Evolutionary conservation across 2,113 vertebrate species (phyloP).

Genomic region (Dasyprocta punctata): DNA sequence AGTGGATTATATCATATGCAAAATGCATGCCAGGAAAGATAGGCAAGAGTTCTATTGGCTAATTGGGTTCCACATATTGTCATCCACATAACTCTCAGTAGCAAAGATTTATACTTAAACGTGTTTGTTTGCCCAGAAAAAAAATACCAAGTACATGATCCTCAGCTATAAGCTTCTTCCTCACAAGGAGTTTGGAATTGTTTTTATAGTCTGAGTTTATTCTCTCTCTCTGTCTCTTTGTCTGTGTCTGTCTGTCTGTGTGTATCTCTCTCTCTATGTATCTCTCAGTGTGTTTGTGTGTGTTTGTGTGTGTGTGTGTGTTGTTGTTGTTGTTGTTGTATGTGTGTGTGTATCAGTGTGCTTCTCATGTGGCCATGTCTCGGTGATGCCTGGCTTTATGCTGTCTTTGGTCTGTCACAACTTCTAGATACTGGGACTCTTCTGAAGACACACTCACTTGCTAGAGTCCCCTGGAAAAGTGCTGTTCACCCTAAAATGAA

Average conservation of each 20-base stretch:
- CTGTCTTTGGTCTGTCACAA: neutral
- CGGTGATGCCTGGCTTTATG: neutral
- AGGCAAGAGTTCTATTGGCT: neutral
- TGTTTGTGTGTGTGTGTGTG: neutral
- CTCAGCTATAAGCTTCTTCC: neutral
- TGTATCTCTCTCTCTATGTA: neutral
- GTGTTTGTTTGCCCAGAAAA: neutral
- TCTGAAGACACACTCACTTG: neutral
- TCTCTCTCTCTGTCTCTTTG: neutral
- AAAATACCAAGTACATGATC: neutral
- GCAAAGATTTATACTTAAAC: neutral
- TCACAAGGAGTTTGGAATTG: neutral
- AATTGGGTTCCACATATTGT: neutral
- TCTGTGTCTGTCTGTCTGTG: neutral
- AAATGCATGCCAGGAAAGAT: neutral
- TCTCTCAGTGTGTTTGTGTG: neutral
- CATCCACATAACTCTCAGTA: neutral
- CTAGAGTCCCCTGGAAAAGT: neutral
- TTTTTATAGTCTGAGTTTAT: neutral
- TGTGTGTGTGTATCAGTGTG: neutral
- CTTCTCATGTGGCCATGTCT: neutral
- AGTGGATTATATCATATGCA: neutral
- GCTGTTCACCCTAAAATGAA: neutral
- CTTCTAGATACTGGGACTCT: neutral
- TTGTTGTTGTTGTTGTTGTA: too few species aligned